These are phyloP conservation scores for Corynorhinus townsendii DNA, from an alignment of 2,113 vertebrate genomes.

Conservation along the genomic window DNA sequence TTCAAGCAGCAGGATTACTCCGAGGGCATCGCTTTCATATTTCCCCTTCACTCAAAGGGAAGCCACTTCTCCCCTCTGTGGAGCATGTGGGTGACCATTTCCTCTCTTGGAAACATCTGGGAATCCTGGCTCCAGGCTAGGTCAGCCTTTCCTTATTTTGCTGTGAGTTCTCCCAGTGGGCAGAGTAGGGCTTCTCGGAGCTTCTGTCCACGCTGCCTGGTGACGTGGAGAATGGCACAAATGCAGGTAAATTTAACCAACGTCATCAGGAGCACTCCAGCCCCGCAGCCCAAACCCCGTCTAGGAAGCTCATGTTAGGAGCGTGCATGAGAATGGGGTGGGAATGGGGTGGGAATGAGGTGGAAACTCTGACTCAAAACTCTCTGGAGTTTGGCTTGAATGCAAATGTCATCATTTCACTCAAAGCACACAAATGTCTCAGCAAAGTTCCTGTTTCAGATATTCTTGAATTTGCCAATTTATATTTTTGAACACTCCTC, in stretches of 20 bases:
- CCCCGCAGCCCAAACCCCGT: neutral
- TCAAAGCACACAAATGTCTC: neutral
- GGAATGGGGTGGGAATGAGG: neutral
- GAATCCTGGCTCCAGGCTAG: neutral
- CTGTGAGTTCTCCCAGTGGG: neutral
- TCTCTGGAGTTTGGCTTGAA: neutral
- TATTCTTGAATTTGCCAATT: constrained; percentile 5
- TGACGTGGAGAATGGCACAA: neutral
- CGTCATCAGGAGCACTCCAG: neutral
- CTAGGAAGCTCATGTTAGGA: neutral
- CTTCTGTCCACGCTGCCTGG: too few species aligned
- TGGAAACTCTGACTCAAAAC: neutral
- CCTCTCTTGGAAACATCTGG: neutral
- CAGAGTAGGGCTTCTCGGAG: neutral
- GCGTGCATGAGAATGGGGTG: neutral
- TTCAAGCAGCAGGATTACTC: neutral
- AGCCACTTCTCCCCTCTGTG: neutral
- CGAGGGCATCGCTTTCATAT: neutral
- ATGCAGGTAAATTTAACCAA: neutral
- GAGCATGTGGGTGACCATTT: neutral
- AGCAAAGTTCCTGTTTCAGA: neutral
- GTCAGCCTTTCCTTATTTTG: neutral
- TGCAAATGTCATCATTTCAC: neutral
- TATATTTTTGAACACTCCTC: constrained; percentile 17
- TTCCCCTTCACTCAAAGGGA: neutral